These are phyloP conservation scores for Hycleus cichorii DNA, from an alignment of 1,140 invertebrate genomes.

Conservation along the genomic window DNA sequence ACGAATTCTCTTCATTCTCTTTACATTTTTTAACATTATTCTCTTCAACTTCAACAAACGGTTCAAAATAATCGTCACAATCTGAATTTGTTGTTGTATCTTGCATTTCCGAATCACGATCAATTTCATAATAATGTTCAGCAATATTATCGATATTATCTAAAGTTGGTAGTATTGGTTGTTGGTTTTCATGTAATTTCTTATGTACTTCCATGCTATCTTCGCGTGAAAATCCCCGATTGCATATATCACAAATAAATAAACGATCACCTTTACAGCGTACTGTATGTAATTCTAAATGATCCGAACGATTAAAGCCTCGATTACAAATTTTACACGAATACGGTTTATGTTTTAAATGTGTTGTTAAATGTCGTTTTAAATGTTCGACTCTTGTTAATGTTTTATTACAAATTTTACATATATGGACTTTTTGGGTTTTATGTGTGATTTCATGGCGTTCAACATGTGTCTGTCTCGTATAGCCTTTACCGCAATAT, in stretches of 20 bases:
- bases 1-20: conserved; percentile 15
- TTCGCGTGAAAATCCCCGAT: conserved; percentile 39
- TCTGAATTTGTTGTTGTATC: conserved; percentile 26
- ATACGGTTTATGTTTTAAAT: conserved; percentile 42
- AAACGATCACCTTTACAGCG: conserved; percentile 39
- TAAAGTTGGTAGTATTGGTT: conserved; percentile 31
- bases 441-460: conserved; percentile 34
- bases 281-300: conserved; percentile 42
- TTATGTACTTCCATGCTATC: conserved; percentile 38
- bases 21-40: conserved; percentile 1
- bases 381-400: conserved; percentile 36
- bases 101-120: conserved; percentile 25
- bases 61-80: conserved; percentile 32
- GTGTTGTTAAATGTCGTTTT: conserved; percentile 36
- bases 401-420: conserved; percentile 39
- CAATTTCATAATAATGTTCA: conserved; percentile 36
- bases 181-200: conserved; percentile 30
- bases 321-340: conserved; percentile 48
- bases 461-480: conserved; percentile 32
- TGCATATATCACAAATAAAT: conserved; percentile 44
- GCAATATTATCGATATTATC: conserved; percentile 38
- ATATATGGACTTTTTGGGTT: conserved; percentile 36
- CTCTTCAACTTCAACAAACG: conserved; percentile 34
- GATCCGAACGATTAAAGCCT: conserved; percentile 45
- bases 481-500: conserved; percentile 36